phyloP scores from a whole-genome alignment of 2,797 vertebrate species.

The Discoglossus pictus region DNA sequence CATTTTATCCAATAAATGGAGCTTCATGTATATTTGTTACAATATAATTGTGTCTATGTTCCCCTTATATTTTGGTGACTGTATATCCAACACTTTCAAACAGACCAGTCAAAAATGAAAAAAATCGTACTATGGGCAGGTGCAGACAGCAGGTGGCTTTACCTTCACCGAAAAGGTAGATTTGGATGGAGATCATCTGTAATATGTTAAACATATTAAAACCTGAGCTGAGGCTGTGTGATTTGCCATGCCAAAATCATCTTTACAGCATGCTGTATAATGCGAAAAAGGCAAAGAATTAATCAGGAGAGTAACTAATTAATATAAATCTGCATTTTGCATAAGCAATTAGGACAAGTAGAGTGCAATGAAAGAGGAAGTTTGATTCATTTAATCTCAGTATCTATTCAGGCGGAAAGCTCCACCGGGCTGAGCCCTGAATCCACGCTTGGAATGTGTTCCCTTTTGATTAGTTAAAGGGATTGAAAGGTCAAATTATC shows the following conservation, averaged over 20 bases:
- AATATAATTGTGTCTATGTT: too few relatives aligned
- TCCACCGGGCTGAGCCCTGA: slow-evolving; percentile 72
- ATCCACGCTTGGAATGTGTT: slow-evolving; percentile 71
- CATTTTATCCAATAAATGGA: too few relatives aligned
- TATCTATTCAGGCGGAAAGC: slow-evolving; percentile 77
- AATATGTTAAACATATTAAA: slow-evolving; percentile 75
- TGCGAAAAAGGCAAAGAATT: slow-evolving; percentile 81
- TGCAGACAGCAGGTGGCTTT: slow-evolving; percentile 78
- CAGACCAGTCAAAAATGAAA: background rate
- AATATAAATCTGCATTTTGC: slow-evolving; percentile 91
- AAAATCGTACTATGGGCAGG: slow-evolving; percentile 57
- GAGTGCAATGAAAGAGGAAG: slow-evolving; percentile 77
- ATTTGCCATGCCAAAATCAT: slow-evolving; percentile 74
- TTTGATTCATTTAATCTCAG: slow-evolving; percentile 81
- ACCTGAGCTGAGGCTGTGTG: slow-evolving; percentile 74
- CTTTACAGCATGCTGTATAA: slow-evolving; percentile 85
- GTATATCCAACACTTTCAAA: too few relatives aligned
- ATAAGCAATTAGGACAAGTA: slow-evolving; percentile 86
- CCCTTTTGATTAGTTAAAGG: slow-evolving; percentile 78
- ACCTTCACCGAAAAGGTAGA: slow-evolving; percentile 75
- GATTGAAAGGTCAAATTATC: slow-evolving; percentile 81
- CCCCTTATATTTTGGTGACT: too few relatives aligned
- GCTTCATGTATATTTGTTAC: too few relatives aligned
- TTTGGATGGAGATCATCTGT: slow-evolving; percentile 76
- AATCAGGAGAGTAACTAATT: slow-evolving; percentile 89